These are phyloP conservation scores for Peromyscus eremicus DNA, from an alignment of 2,797 vertebrate species.

Conservation along the genomic window DNA sequence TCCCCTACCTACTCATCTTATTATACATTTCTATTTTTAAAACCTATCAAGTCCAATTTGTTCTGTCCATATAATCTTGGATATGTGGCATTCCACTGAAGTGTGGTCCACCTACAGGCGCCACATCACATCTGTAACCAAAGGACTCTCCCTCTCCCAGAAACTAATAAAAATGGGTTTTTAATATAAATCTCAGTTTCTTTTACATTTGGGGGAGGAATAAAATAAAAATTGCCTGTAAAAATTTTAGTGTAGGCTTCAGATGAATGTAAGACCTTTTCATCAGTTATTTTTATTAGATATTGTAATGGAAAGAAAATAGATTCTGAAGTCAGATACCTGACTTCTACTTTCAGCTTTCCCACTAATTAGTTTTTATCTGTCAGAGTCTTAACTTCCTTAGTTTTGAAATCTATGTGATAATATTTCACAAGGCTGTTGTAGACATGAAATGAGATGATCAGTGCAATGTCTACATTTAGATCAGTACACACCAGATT, in stretches of 20 bases:
- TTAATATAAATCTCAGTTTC: constrained; percentile 9
- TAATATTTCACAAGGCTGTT: constrained; percentile 20
- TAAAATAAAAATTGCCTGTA: constrained; percentile 4
- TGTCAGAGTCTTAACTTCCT: constrained; percentile 41
- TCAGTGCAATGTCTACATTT: not conserved
- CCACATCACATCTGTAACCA: not conserved
- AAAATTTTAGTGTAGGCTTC: not conserved
- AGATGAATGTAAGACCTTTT: not conserved
- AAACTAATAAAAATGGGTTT: not conserved
- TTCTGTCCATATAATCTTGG: not conserved
- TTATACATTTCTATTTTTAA: not conserved
- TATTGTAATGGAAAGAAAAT: constrained; percentile 13
- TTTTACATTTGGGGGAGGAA: not conserved
- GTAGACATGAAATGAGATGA: not conserved
- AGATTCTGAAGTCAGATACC: constrained; percentile 30
- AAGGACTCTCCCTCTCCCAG: not conserved
- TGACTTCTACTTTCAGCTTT: constrained; percentile 44
- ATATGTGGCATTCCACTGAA: not conserved
- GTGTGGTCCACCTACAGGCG: not conserved
- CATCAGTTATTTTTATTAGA: constrained; percentile 29
- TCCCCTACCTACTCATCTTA: not conserved
- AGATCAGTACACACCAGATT: not conserved
- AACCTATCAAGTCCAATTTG: not conserved
- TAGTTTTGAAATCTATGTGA: constrained; percentile 38
- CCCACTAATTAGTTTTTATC: constrained; percentile 25